Base-by-base conservation (phyloP, 2,797 vertebrate genomes). In the Intellagama lesueurii region DNA sequence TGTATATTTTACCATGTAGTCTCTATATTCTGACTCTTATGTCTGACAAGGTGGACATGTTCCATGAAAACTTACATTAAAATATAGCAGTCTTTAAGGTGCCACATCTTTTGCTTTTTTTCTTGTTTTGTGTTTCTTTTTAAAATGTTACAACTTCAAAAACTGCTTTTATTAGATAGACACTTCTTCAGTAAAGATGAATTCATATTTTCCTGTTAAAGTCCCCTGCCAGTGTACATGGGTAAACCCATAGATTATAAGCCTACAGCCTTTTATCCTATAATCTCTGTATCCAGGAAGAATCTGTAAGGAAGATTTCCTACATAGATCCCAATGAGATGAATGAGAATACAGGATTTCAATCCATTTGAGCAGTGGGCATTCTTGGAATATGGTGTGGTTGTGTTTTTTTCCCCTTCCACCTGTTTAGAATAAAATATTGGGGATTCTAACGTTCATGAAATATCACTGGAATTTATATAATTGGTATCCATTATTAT, bases 391-490 rank as follows among this genome's bases (percentile, higher is more conserved):
- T n/a, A 56, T 5, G 56, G 9, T 73, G 35, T 14, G 52, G 14
- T 56, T 9, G 52, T 16, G 52, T 4, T 1, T 69, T 86, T 26
- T 28, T 86, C 75, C 68, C 78, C 40, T 40, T 40, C 75, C 8
- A 0, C 32, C 7, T 90, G 88, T 80, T 68, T 88, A 91, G 32
- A 81, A 93, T 84, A 22, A 79, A 90, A 0, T 49, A 6, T 44
- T 83, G 1, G 49, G 89, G 83, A 44, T 90, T 92, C 91, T 83
- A 90, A 19, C 52, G 66, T 85, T 89, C 79, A 44, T 64, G 47
- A 82, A 88, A 82, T 80, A 68, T 88, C 56, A 60, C 52, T 75
- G 35, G 8, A 80, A 92, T 89, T 66, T 75, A 91, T 87, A 92
- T 70, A 86, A 70, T 19, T 85, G 30, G 81, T 77, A 86, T 6